Evolutionary conservation across 2,113 vertebrate species (phyloP).

Genomic region (Sinocyclocheilus anshuiensis): DNA sequence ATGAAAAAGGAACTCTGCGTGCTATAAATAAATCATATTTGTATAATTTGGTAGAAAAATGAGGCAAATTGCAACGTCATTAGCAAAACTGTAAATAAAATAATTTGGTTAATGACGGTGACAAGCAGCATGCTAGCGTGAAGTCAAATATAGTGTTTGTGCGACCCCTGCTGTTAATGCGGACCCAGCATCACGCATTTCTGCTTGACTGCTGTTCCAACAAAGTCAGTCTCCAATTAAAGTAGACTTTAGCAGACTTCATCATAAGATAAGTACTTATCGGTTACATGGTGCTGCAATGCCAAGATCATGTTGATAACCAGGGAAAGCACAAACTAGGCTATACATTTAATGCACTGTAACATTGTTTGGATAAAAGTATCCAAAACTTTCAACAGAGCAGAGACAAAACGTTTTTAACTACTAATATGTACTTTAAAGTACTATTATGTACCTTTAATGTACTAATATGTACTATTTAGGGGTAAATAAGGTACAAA

Average conservation of each 20-base stretch:
- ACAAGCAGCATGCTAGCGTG: background rate
- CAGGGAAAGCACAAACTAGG: background rate
- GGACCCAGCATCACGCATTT: background rate
- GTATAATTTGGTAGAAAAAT: background rate
- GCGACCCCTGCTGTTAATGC: conserved; percentile 50
- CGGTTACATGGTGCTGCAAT: background rate
- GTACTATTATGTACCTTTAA: too few relatives aligned
- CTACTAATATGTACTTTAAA: too few relatives aligned
- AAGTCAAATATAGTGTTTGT: conserved; percentile 8
- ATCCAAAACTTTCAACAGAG: background rate
- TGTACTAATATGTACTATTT: too few relatives aligned
- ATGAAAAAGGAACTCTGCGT: background rate
- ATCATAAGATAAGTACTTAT: background rate
- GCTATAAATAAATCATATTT: background rate
- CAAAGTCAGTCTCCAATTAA: background rate
- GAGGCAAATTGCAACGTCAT: background rate
- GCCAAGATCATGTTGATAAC: background rate
- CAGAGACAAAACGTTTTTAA: background rate
- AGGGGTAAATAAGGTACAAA: too few relatives aligned
- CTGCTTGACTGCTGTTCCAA: background rate
- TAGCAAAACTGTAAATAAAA: background rate
- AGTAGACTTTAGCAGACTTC: background rate
- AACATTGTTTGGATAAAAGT: too few relatives aligned
- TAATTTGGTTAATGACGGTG: background rate
- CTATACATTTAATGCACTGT: background rate